Evolutionary conservation across 2,888 invertebrate genomes (phyloP), one percentile per base, ranked within the genome.

Genomic region (Polia nebulosa): DNA sequence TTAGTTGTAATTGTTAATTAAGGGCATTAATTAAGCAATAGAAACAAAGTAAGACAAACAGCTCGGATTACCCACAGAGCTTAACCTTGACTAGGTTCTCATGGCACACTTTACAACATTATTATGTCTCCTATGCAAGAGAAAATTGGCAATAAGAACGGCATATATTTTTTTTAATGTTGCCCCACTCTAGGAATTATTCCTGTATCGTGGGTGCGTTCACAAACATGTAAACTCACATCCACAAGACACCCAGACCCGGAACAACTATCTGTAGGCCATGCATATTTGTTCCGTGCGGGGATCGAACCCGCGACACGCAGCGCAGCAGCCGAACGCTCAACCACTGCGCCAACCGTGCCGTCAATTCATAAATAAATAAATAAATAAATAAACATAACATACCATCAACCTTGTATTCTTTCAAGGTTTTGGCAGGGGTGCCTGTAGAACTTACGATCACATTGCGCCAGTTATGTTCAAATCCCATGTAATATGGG

Each of bases 51-150:
- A 44, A 61, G 29, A n/a, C 57, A n/a, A 59, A 34, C 20, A n/a
- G 15, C 32, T 44, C 22, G n/a, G 56, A 66, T 20, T 22, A 71
- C n/a, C n/a, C n/a, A n/a, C 36, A 25, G 29, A 15, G 13, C 27
- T 8, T 34, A 56, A 25, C 82, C 82, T 82, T 72, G 80, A 11
- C 15, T 8, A 62, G 53, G 32, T 80, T 80, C 79, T 56, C 80
- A 78, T 82, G 82, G 53, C 76, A 75, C 9, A 82, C 44, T 69
- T 80, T 49, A 13, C 15, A 11, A 52, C 20, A 78, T 65, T 51
- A 58, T 53, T 27, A 27, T 39, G 52, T 13, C 41, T 36, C 36
- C 49, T 51, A 55, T 73, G 65, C 75, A 74, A 67, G 45, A 47
- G 53, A 67, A 79, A 73, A n/a, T 76, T 29, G 20, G 36, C 27